Evolutionary conservation across 1,140 invertebrate genomes (phyloP).

Genomic region (Drosophila pachea): DNA sequence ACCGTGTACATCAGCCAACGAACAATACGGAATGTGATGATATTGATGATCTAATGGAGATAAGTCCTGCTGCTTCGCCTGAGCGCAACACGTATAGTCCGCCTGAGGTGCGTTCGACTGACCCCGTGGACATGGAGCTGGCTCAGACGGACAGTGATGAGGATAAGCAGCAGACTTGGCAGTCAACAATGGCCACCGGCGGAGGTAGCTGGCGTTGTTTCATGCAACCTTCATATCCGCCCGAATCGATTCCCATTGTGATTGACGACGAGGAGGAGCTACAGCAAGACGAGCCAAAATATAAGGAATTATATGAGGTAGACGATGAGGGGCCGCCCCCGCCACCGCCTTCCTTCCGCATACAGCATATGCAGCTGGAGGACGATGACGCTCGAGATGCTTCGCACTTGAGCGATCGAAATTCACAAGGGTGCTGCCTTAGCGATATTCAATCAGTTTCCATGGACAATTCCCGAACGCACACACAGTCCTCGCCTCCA

Average conservation of each 20-base stretch:
- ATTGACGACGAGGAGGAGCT: constrained; percentile 52
- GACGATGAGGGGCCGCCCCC: constrained; percentile 58
- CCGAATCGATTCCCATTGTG: constrained; percentile 59
- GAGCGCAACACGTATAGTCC: constrained; percentile 40
- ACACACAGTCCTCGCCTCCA: constrained; percentile 10
- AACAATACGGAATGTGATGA: constrained; percentile 49
- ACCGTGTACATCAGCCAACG: constrained; percentile 57
- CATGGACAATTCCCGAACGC: constrained; percentile 61
- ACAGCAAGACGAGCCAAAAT: not conserved
- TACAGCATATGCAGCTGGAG: constrained; percentile 54
- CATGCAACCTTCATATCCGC: constrained; percentile 45
- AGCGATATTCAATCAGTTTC: constrained; percentile 63
- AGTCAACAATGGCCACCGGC: constrained; percentile 20
- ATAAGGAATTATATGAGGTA: not conserved
- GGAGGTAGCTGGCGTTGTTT: constrained; percentile 59
- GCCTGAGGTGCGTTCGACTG: constrained; percentile 10
- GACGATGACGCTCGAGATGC: constrained; percentile 65
- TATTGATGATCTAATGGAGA: constrained; percentile 70
- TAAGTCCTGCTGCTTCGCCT: constrained; percentile 71
- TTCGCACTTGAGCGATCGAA: constrained; percentile 46
- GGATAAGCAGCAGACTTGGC: constrained; percentile 38
- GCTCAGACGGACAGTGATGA: constrained; percentile 72
- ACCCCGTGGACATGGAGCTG: constrained; percentile 76
- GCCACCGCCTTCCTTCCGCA: constrained; percentile 61
- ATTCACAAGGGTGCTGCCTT: constrained; percentile 42